Conservation (phyloP, 2,888 invertebrate species). For the Glyphotaelius pellucidus region DNA sequence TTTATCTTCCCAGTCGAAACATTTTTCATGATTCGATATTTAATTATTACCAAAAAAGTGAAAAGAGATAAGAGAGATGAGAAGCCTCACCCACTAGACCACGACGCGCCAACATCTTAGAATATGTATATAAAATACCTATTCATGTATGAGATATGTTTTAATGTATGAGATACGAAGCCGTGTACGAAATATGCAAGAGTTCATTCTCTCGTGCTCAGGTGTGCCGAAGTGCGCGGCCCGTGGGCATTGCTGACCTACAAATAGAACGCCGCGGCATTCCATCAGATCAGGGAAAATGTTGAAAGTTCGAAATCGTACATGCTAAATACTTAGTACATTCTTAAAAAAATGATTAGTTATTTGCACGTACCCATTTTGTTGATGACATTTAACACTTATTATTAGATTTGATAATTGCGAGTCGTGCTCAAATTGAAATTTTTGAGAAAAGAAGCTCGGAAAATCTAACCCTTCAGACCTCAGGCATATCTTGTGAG, state of each 20-base stretch:
- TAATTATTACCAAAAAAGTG: background rate
- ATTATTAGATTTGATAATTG: no score
- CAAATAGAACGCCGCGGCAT: constrained; percentile 58
- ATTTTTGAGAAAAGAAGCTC: no score
- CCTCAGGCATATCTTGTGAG: no score
- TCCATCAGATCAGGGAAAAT: constrained; percentile 55
- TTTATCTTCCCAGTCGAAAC: background rate
- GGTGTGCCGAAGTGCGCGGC: constrained; percentile 47
- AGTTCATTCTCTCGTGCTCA: constrained; percentile 40
- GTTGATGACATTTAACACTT: background rate
- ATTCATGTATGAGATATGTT: background rate
- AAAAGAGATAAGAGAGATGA: background rate
- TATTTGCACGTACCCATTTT: background rate
- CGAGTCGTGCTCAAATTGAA: no score
- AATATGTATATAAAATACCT: background rate
- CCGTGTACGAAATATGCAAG: constrained; percentile 35
- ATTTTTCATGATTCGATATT: background rate
- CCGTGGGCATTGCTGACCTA: constrained; percentile 59
- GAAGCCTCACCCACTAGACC: background rate
- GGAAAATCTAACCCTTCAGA: no score
- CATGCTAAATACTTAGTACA: background rate
- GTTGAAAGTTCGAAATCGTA: constrained; percentile 30
- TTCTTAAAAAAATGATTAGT: background rate
- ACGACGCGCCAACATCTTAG: background rate
- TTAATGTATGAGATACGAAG: background rate